Evolutionary conservation across 2,113 vertebrate species (phyloP).

Genomic region (Lamprotornis superbus): DNA sequence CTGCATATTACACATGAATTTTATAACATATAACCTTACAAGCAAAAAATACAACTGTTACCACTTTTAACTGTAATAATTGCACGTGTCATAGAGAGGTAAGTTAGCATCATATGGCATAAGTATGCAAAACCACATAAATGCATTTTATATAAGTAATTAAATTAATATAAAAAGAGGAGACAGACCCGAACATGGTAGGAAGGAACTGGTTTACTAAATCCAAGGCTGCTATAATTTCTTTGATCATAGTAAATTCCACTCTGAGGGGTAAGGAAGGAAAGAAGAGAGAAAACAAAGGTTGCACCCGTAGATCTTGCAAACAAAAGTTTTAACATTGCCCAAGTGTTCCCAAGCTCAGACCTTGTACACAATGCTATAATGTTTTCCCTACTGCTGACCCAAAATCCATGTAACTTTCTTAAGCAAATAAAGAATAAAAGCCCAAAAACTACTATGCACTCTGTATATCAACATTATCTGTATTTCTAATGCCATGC

Average conservation of each 20-base stretch:
- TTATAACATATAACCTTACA: not conserved
- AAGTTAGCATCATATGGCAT: not conserved
- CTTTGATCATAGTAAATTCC: slow-evolving; percentile 92
- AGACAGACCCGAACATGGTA: slow-evolving; percentile 75
- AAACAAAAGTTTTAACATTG: not conserved
- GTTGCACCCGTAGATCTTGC: not conserved
- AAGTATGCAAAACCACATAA: not conserved
- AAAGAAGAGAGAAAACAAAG: not conserved
- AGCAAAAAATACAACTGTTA: not conserved
- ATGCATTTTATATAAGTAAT: not conserved
- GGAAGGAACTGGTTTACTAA: slow-evolving; percentile 78
- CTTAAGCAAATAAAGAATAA: not conserved
- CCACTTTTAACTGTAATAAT: not conserved
- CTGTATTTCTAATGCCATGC: not conserved
- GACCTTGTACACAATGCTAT: not conserved
- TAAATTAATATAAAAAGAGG: not conserved
- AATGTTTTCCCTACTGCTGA: not conserved
- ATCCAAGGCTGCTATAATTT: slow-evolving; percentile 90
- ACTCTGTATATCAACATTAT: not conserved
- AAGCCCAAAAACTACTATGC: not conserved
- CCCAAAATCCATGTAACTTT: not conserved
- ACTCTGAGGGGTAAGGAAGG: slow-evolving; percentile 74
- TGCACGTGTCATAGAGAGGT: not conserved
- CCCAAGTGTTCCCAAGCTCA: not conserved
- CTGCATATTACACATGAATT: not conserved